Evolutionary conservation across 2,888 invertebrate genomes (phyloP), one percentile per base, ranked within the genome.

Genomic region (Hydropsyche betteni): DNA sequence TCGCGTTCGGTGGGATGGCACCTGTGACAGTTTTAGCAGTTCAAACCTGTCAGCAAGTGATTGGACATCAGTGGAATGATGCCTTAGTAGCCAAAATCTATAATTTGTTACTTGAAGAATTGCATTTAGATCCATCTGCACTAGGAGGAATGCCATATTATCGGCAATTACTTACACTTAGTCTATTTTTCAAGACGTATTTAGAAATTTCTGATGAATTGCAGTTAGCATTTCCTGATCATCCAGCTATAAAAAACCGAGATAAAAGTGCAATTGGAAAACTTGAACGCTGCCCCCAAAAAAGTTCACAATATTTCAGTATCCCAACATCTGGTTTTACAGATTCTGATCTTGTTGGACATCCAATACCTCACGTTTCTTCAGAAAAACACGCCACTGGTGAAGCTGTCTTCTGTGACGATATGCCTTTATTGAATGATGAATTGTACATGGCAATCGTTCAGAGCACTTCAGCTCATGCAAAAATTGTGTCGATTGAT

Each of bases 1-100:
- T 97, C 78, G 93, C 94, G n/a, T 98, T 91, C 83, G 98, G 98
- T 75, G 98, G 98, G 44, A 95, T 98, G 96, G 96, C 95, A 0
- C 93, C 95, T 5, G 94, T 91, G 1, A 96, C 96, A 0, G 89
- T 93, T 68, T 85, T 92, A 82, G 94, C 95, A 0, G 85, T 85
- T 33, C 89, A 90, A 81, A 91, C 96, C 0, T 89, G 91, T 64
- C 2, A n/a, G 12, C 64, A 36, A 64, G n/a, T 72, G 5, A 58
- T 58, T 14, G 90, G 90, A 70, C 86, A 85, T 76, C 81, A 83
- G 75, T 96, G 93, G 94, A 87, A 92, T 81, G 87, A 90, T 78
- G 82, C 83, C 24, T 87, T 92, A 79, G 84, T 93, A 64, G 89
- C 91, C 80, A 83, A 84, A 51, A 90, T 91, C 5, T 91, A 90